phyloP scores from a whole-genome alignment of 2,113 vertebrate genomes.

The Anthoscopus minutus region DNA sequence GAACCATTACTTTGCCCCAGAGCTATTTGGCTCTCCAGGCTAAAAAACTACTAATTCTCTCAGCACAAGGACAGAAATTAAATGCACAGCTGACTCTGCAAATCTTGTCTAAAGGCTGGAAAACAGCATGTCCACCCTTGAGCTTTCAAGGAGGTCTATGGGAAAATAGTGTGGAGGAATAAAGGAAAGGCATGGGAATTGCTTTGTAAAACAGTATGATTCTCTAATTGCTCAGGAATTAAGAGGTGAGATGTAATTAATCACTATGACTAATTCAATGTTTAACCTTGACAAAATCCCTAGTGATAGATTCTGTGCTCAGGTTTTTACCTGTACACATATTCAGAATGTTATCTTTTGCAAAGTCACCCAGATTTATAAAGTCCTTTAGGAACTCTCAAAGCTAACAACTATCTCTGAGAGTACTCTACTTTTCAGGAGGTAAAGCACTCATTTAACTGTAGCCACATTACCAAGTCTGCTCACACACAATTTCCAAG shows the following conservation, averaged over 20 bases:
- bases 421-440: background rate
- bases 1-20: background rate
- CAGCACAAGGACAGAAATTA: background rate
- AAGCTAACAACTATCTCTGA: background rate
- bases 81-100: conserved; percentile 14
- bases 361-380: background rate
- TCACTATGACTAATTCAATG: background rate
- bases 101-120: background rate
- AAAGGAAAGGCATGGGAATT: background rate
- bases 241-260: background rate
- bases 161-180: background rate
- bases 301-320: background rate
- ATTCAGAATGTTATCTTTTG: background rate
- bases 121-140: background rate
- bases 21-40: conserved; percentile 9
- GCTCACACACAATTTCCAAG: background rate
- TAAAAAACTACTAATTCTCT: background rate
- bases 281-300: background rate
- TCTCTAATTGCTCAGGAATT: background rate
- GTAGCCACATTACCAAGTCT: background rate
- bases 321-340: background rate
- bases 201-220: background rate
- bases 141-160: background rate
- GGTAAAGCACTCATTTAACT: background rate
- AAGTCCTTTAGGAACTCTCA: background rate